Percentiles rank a stretch among this genome's conserved stretches.
Evolutionary conservation across 2,113 vertebrate genomes (phyloP).

Genomic region (Chinchilla lanigera): DNA sequence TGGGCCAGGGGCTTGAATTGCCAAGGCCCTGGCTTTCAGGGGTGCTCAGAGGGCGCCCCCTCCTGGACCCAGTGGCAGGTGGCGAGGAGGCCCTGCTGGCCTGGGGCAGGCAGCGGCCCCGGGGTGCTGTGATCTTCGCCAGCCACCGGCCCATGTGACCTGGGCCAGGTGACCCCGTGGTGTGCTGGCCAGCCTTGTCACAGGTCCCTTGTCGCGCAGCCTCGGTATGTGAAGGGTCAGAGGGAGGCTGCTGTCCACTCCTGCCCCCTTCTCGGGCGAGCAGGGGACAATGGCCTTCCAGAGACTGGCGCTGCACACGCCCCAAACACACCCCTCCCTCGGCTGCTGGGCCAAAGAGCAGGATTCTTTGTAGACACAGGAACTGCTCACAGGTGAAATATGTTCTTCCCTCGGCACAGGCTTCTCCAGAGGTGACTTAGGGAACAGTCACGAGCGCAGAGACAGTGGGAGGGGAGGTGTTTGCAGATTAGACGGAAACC

Average conservation of each 20-base stretch:
- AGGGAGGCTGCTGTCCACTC: background rate
- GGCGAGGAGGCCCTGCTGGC: rapidly evolving
- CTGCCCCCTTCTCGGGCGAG: background rate
- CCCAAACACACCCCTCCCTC: background rate
- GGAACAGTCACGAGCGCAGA: background rate
- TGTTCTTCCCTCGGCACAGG: background rate
- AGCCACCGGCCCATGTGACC: too few relatives aligned
- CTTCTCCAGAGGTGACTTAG: conserved; percentile 37
- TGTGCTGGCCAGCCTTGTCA: background rate
- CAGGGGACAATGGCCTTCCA: rapidly evolving
- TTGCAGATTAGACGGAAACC: conserved; percentile 67
- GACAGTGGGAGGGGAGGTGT: conserved; percentile 39
- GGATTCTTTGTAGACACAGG: background rate
- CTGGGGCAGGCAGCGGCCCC: background rate
- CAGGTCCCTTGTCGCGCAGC: too few relatives aligned
- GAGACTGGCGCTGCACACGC: background rate
- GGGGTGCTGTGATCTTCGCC: too few relatives aligned
- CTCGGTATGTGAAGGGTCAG: background rate
- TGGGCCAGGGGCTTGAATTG: background rate
- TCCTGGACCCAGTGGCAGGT: background rate
- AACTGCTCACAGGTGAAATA: background rate
- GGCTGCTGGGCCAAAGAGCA: too few relatives aligned
- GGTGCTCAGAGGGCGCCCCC: background rate
- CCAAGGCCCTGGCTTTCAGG: background rate
- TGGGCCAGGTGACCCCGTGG: background rate